Evolutionary conservation across 2,113 vertebrate genomes (phyloP).

Genomic region (Myiopsitta monachus): DNA sequence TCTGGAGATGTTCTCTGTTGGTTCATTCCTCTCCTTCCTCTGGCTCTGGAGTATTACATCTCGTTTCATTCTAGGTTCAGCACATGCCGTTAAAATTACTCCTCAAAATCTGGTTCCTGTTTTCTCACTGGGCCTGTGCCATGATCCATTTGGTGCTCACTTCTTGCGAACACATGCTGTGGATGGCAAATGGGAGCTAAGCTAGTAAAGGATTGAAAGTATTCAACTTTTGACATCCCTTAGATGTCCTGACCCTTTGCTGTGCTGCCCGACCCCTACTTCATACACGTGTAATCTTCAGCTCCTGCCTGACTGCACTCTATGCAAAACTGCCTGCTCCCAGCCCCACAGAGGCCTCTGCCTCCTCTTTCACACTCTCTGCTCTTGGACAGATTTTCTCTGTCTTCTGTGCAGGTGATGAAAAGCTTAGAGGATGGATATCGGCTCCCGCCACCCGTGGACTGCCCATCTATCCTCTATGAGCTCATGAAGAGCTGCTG

Average conservation of each 20-base stretch:
- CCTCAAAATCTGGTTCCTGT: background rate
- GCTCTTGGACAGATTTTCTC: background rate
- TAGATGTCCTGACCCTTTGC: background rate
- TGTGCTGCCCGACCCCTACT: background rate
- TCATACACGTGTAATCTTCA: accelerated
- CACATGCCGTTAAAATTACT: background rate
- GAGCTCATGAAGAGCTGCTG: slow-evolving; percentile 83
- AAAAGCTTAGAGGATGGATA: slow-evolving; percentile 79
- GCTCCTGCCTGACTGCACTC: background rate
- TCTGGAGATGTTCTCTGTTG: background rate
- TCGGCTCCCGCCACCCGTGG: slow-evolving; percentile 76
- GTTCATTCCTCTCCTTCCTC: background rate
- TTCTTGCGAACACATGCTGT: background rate
- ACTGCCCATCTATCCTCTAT: slow-evolving; percentile 78
- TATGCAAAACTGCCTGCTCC: background rate
- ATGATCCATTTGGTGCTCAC: background rate
- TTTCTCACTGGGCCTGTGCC: background rate
- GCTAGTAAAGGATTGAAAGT: background rate
- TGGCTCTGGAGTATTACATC: background rate
- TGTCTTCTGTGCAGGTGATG: slow-evolving; percentile 72
- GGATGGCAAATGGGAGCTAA: background rate
- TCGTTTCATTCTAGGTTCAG: background rate
- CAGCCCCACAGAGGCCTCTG: background rate
- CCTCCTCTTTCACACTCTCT: background rate
- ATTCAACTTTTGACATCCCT: background rate